These are phyloP conservation scores for Conus ventricosus DNA, from an alignment of 1,140 invertebrate genomes.

Conservation along the genomic window DNA sequence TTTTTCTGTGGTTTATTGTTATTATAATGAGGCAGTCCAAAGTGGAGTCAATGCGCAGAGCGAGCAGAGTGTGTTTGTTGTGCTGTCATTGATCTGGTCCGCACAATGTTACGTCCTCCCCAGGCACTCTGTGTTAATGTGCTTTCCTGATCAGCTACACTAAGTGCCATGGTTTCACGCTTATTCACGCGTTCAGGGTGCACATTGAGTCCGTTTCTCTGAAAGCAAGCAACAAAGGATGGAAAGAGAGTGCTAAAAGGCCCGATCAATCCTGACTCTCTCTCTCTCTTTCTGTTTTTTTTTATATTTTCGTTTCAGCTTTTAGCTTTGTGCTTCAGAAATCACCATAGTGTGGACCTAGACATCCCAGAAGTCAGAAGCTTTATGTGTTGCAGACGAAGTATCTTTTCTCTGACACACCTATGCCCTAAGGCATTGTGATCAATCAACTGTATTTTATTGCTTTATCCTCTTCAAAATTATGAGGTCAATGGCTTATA, in stretches of 20 bases:
- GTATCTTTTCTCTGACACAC: no score
- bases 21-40: no score
- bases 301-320: neutral
- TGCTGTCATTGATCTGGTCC: neutral
- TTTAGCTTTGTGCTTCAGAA: neutral
- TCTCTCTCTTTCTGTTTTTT: neutral
- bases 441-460: no score
- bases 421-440: no score
- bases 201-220: neutral
- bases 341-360: neutral
- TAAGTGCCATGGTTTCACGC: neutral
- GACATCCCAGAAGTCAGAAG: neutral
- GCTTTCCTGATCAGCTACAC: neutral
- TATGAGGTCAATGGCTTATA: no score
- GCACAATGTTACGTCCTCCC: neutral
- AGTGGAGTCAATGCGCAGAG: no score
- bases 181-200: neutral
- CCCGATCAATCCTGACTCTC: no score
- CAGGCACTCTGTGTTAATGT: neutral
- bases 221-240: neutral
- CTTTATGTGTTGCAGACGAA: neutral
- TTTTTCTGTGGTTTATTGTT: no score
- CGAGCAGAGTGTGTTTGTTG: neutral
- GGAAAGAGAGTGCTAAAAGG: neutral
- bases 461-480: no score